Base-by-base conservation (phyloP, 2,113 vertebrate species). In the Cyphomyrus discorhynchus region DNA sequence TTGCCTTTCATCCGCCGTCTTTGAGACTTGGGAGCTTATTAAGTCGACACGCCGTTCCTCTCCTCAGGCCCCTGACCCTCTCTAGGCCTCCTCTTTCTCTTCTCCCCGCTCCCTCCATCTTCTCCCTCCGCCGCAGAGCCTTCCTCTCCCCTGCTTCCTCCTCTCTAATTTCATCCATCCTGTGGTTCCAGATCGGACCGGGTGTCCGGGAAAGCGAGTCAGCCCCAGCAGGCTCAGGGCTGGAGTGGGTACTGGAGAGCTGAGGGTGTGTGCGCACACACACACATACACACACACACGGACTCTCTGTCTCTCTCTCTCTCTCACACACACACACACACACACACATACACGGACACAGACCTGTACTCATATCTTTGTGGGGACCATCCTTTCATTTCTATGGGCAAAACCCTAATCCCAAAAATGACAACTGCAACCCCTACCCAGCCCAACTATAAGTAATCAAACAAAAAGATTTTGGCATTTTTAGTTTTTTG, bases 11-110 rank as follows among this genome's bases (percentile, higher is more conserved):
- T 96, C 95, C 96, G 93, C 80, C 35, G 42, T 96, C 96, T 95
- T 94, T 94, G 95, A 95, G 95, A 94, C 94, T 92, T 89, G 95
- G 95, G 91, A 95, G 95, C 95, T 96, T 96, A 95, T 96, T 96
- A 96, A 95, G 94, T 58, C 53, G 84, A 85, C 77, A 56, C n/a
- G 66, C 21, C 27, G n/a, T 27, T 84, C 56, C 31, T 86, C 88
- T 88, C 82, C 27, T 31, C 45, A 49, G 56, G 56, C n/a, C 87
- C 5, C 66, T 89, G n/a, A 82, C 88, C 88, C 47, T 52, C 88
- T 74, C 70, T 0, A 47, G 15, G 45, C 88, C 45, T 82, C 47
- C 35, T 19, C 77, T 35, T 31, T 89, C 49, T 42, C 50, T 24
- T 46, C 5, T 58, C 58, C 49, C 46, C 47, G 5, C 24, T 50